phyloP scores from a whole-genome alignment of 1,140 invertebrate genomes.

The Cardiocondyla obscurior region DNA sequence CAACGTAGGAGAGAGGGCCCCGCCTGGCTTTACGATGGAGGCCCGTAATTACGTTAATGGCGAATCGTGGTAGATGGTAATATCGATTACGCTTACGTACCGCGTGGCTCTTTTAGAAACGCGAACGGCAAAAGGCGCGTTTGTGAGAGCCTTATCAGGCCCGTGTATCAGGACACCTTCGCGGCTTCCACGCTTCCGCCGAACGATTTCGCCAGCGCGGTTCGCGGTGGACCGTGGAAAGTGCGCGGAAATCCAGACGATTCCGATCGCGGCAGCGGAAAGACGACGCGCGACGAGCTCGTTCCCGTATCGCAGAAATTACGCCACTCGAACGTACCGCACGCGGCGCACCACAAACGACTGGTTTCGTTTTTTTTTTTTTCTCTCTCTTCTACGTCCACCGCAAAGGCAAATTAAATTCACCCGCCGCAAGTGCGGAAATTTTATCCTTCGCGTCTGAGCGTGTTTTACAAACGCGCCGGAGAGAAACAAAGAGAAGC shows the following conservation, averaged over 20 bases:
- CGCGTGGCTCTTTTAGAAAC: slow-evolving; percentile 37
- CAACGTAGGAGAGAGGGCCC: slow-evolving; percentile 52
- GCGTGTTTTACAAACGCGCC: slow-evolving; percentile 25
- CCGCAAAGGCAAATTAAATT: slow-evolving; percentile 48
- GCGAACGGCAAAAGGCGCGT: not conserved
- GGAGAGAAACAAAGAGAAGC: not conserved
- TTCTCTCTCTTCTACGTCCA: not conserved
- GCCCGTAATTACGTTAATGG: slow-evolving; percentile 55
- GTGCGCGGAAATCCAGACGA: not conserved
- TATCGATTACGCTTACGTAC: slow-evolving; percentile 43
- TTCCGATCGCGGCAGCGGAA: not conserved
- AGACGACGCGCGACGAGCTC: not conserved
- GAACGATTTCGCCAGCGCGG: not conserved
- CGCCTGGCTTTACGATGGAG: slow-evolving; percentile 53
- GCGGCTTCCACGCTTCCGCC: not conserved
- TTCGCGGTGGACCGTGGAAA: not conserved
- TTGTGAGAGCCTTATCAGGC: slow-evolving; percentile 2
- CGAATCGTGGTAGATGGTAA: slow-evolving; percentile 53
- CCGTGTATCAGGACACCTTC: not conserved
- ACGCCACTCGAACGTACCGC: slow-evolving; percentile 4
- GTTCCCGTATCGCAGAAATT: not conserved
- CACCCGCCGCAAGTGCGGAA: not conserved
- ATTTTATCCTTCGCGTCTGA: slow-evolving; percentile 35
- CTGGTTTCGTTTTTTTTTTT: not conserved
- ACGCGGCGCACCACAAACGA: not conserved